A percentile compares a stretch with the other conserved stretches of the same genome.
These are phyloP conservation scores for Xylocampa areola DNA, from an alignment of 2,888 invertebrate genomes.

Conservation along the genomic window DNA sequence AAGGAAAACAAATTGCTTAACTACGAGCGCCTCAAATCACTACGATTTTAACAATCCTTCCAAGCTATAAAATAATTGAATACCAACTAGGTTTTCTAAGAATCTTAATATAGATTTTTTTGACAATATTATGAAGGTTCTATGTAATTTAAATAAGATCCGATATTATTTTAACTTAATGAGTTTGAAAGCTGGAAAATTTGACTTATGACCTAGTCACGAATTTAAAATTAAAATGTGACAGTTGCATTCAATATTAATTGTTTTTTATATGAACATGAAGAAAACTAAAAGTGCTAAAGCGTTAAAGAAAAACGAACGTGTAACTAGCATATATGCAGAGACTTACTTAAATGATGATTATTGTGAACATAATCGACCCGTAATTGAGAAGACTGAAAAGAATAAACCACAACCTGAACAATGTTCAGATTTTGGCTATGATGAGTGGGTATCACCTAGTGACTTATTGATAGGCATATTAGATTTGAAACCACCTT, in stretches of 20 bases:
- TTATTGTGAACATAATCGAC: constrained; percentile 59
- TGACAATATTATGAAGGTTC: too few species aligned
- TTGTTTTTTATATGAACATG: constrained; percentile 54
- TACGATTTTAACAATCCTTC: too few species aligned
- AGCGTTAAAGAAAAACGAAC: constrained; percentile 64
- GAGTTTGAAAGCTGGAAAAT: neutral
- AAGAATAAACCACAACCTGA: constrained; percentile 12
- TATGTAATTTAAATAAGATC: constrained; percentile 3
- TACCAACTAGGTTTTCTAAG: too few species aligned
- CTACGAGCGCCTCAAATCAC: too few species aligned
- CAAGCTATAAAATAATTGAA: too few species aligned
- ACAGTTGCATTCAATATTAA: constrained; percentile 25
- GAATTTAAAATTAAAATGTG: constrained; percentile 20
- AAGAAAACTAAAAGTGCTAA: constrained; percentile 64
- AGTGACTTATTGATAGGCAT: constrained; percentile 81
- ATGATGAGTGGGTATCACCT: constrained; percentile 78
- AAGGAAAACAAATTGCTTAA: too few species aligned
- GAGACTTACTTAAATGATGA: constrained; percentile 77
- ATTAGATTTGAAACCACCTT: constrained; percentile 79
- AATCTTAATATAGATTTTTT: too few species aligned
- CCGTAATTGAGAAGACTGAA: constrained; percentile 19
- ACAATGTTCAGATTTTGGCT: neutral
- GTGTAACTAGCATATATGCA: constrained; percentile 77
- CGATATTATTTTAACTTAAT: neutral
- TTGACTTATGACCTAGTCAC: neutral